Evolutionary conservation across 2,888 invertebrate genomes (phyloP), one percentile per base, ranked within the genome.

Genomic region (Invenusta paracnida): DNA sequence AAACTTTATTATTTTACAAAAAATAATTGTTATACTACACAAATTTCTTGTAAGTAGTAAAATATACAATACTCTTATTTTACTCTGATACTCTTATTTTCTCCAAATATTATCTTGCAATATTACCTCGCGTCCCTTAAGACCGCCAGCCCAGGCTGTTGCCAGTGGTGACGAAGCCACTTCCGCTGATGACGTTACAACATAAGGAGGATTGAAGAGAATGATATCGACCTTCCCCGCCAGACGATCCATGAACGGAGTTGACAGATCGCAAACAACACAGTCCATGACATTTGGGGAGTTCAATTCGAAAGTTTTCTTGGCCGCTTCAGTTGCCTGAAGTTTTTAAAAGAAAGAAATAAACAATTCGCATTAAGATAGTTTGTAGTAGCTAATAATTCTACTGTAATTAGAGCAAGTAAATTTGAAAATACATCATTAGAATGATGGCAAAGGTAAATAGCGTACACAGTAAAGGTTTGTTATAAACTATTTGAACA

Each of bases 121-220:
- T 79, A 5, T 5, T 82, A 85, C 85, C 87, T 95, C 94, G 30
- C 93, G 89, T 0, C 93, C 93, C 85, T 89, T 88, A 17, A 87
- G 88, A 1, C 93, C 93, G n/a, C 93, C 93, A 30, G 93, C 93
- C 92, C 93, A 93, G 0, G 92, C 90, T 23, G 90, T 90, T 83
- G 89, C 89, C 29, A 91, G 89, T n/a, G 89, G 30, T 30, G 81
- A 30, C 11, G 27, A 88, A 67, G 84, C 88, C 85, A 95, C 93
- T 92, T 97, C 97, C 23, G 93, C 92, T 81, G 94, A 92, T 5
- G 94, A 94, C 0, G 97, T 97, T 0, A 96, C 95, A 67, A 99
- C 98, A 93, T 99, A 99, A 0, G 99, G 99, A 0, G 99, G 98
- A 93, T 99, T 99, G 90, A 98, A 99, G 85, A 99, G 90, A 85